A percentile compares a stretch with the other conserved stretches of the same genome.
phyloP scores from a whole-genome alignment of 2,888 invertebrate genomes.

The Atrina japonica region DNA sequence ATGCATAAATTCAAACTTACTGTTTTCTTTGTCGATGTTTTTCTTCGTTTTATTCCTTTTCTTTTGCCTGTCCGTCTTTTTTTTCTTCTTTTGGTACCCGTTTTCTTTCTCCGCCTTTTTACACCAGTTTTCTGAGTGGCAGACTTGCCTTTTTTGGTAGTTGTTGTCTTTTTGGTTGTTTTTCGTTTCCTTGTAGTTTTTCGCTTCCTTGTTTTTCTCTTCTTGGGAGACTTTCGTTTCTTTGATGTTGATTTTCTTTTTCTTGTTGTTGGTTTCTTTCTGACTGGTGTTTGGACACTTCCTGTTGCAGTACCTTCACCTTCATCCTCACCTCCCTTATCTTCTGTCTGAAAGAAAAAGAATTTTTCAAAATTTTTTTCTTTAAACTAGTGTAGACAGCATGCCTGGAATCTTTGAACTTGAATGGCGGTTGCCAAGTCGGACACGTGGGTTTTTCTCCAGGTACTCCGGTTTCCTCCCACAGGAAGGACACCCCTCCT shows the following conservation, averaged over 20 bases:
- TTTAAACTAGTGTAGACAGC: neutral
- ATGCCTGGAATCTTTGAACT: too few species aligned
- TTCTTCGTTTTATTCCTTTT: neutral
- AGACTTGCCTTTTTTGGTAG: slow-evolving; percentile 41
- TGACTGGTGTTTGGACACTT: neutral
- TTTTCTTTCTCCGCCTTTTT: slow-evolving; percentile 51
- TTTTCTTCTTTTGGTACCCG: slow-evolving; percentile 34
- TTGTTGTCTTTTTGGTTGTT: slow-evolving; percentile 40
- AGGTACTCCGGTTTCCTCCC: too few species aligned
- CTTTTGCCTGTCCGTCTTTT: slow-evolving; percentile 26
- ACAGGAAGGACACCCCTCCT: too few species aligned
- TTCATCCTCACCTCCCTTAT: neutral
- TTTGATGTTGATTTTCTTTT: slow-evolving; percentile 30
- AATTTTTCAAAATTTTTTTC: neutral
- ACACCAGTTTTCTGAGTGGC: slow-evolving; percentile 50
- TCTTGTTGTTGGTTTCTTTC: slow-evolving; percentile 21
- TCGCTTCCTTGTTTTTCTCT: slow-evolving; percentile 19
- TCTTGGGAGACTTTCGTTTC: slow-evolving; percentile 25
- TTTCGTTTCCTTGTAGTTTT: slow-evolving; percentile 42
- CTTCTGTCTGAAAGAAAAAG: too few species aligned
- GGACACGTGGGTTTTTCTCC: too few species aligned
- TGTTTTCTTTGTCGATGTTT: too few species aligned
- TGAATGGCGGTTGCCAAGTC: too few species aligned
- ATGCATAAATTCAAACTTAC: too few species aligned
- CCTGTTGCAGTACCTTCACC: slow-evolving; percentile 21